Base-by-base conservation (phyloP, 2,797 vertebrate genomes). In the Pristis pectinata region DNA sequence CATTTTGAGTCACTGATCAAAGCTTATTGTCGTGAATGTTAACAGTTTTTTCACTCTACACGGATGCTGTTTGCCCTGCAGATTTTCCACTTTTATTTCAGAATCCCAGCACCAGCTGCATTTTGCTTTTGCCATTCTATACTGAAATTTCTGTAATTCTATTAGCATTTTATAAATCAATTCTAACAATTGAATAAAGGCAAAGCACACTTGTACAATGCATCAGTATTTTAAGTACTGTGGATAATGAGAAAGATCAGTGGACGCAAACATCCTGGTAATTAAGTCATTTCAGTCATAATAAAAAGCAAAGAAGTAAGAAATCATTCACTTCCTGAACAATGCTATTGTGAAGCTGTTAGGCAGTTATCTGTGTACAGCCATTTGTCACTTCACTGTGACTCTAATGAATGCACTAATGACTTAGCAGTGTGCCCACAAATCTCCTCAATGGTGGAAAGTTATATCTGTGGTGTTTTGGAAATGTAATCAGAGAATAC, bases 331-430 rank as follows among this genome's bases (percentile, higher is more conserved):
- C 19, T 64, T 67, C 15, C 19, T 24, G 59, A 91, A 41, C 87
- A 91, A 91, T 91, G 87, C 17, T 61, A 64, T 91, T 64, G 59
- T 64, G 87, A 61, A 91, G n/a, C 87, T 91, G 87, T 91, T 91
- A 22, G 2, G 10, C 87, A 64, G 59, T 91, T 41, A 24, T 67
- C 87, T 91, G 61, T 67, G 15, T 41, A n/a, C 87, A 41, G 61
- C 87, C 87, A 91, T 91, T 67, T 41, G 87, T 91, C 87, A 91
- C 59, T 37, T 64, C n/a, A 64, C 87, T 67, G 59, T 37, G 34
- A 64, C 87, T 67, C 87, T 91, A 67, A 67, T 41, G 59, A 91
- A 67, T 37, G 30, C 59, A 37, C 19, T 91, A 91, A 91, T 91
- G 61, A 8, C 59, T 27, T 91, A 67, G n/a, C 61, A 64, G 19